Conservation (phyloP, 2,888 invertebrate genomes). For the Drosophila prolongata region DNA sequence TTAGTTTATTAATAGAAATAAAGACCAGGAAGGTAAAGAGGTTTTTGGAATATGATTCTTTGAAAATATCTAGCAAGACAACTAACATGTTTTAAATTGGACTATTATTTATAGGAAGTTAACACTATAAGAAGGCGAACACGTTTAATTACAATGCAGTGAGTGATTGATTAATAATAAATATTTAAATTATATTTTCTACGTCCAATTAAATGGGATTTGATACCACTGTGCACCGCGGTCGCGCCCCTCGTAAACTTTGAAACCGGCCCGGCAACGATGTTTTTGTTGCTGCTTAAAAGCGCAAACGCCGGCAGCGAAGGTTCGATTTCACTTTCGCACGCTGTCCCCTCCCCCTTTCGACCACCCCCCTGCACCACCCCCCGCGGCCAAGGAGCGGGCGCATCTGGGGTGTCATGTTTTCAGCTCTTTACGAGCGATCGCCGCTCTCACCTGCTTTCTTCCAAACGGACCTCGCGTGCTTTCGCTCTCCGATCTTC, state of each 20-base stretch:
- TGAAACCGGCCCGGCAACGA: constrained; percentile 62
- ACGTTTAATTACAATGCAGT: too few relatives aligned
- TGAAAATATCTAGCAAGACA: too few relatives aligned
- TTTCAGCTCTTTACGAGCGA: constrained; percentile 57
- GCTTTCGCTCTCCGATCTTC: constrained; percentile 28
- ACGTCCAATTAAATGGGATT: too few relatives aligned
- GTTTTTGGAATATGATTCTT: too few relatives aligned
- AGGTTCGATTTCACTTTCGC: constrained; percentile 81
- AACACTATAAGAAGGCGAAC: too few relatives aligned
- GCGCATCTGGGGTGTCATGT: constrained; percentile 55
- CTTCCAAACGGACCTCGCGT: constrained; percentile 53
- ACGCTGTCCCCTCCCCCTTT: constrained; percentile 69
- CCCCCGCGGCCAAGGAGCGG: constrained; percentile 33
- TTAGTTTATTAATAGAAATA: too few relatives aligned
- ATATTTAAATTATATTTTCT: too few relatives aligned
- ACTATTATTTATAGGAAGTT: too few relatives aligned
- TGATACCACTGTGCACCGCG: constrained; percentile 28
- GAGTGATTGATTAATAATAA: too few relatives aligned
- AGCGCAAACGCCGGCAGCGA: constrained; percentile 77
- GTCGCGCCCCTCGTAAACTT: constrained; percentile 56
- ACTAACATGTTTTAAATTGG: too few relatives aligned
- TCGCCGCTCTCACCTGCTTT: constrained; percentile 68
- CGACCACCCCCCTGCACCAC: constrained; percentile 4
- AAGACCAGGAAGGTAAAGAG: too few relatives aligned
- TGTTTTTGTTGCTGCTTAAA: constrained; percentile 57